Base-by-base conservation (phyloP, 2,113 vertebrate species). In the Myanophis thanlyinensis region DNA sequence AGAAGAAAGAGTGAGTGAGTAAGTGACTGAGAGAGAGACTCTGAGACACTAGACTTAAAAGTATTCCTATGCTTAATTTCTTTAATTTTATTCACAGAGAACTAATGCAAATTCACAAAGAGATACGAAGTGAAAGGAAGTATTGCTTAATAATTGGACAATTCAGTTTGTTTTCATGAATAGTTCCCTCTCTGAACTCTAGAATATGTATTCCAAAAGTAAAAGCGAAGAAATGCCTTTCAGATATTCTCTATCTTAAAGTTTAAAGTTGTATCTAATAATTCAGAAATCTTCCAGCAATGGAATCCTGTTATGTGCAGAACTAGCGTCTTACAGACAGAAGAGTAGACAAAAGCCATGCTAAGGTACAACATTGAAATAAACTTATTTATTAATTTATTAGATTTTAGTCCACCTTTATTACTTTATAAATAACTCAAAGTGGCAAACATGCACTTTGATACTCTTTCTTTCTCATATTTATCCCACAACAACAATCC, bases 31-130 rank as follows among this genome's bases (percentile, higher is more conserved):
- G 73, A n/a, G 12, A 44, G 35, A 80, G 2, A 85, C 25, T 91
- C 44, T 92, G 44, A 46, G n/a, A 90, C 87, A 91, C 62, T 86
- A 0, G 25, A 12, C n/a, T 94, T 90, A 85, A 89, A 89, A 87
- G 1, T 1, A 88, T 10, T 91, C 30, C 35, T 90, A 84, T 30
- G 11, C n/a, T 87, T 86, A 48, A 18, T 90, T 87, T 44, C 1
- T 3, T 92, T 67, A 44, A 13, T 11, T 0, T 8, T 27, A 35
- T 6, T 91, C 73, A 88, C 20, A 59, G 30, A 85, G 44, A 6
- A 51, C 53, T 30, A 67, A 54, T n/a, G 48, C 10, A 48, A 10
- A 85, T 10, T 11, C 25, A 47, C 23, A 85, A 11, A 48, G 46
- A 48, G 10, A 48, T 12, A 30, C 0, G 1, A 48, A 85, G 23